Evolutionary conservation across 2,888 invertebrate genomes (phyloP).

Genomic region (Galerucella nymphaeae): DNA sequence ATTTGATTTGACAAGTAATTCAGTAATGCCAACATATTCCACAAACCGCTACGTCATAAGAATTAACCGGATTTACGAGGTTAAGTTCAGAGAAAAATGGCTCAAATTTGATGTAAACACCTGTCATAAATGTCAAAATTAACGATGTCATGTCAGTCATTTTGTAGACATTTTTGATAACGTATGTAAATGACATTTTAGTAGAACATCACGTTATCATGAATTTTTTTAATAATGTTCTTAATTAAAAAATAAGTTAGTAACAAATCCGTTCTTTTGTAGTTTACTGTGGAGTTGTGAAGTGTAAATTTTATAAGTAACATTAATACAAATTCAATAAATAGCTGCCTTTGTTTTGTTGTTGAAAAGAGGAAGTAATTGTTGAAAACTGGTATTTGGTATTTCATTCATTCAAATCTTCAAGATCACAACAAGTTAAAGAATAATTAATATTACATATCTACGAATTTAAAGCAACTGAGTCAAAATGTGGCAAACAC

Average conservation of each 20-base stretch:
- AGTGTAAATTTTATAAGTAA: constrained; percentile 19
- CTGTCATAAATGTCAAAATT: not conserved
- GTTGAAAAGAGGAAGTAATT: constrained; percentile 22
- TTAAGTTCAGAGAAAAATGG: no score
- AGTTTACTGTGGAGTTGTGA: constrained; percentile 19
- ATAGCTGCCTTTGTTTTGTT: constrained; percentile 37
- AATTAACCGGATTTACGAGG: no score
- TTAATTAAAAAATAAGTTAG: constrained; percentile 28
- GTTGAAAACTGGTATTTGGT: not conserved
- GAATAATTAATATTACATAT: constrained; percentile 11
- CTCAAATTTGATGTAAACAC: no score
- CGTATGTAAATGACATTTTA: constrained; percentile 37
- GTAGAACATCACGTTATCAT: constrained; percentile 45
- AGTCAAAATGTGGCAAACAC: constrained; percentile 44
- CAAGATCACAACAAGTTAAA: constrained; percentile 7
- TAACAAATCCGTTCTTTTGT: constrained; percentile 17
- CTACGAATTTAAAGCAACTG: constrained; percentile 10
- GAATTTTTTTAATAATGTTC: constrained; percentile 42
- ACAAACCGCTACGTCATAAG: no score
- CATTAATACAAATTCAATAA: constrained; percentile 14
- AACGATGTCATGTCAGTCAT: constrained; percentile 49
- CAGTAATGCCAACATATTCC: no score
- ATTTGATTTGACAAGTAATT: no score
- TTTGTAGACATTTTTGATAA: constrained; percentile 45
- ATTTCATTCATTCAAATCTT: not conserved